Percentiles rank a stretch among this genome's conserved stretches.
These are phyloP conservation scores for Zingel zingel DNA, from an alignment of 2,113 vertebrate genomes.

Conservation along the genomic window DNA sequence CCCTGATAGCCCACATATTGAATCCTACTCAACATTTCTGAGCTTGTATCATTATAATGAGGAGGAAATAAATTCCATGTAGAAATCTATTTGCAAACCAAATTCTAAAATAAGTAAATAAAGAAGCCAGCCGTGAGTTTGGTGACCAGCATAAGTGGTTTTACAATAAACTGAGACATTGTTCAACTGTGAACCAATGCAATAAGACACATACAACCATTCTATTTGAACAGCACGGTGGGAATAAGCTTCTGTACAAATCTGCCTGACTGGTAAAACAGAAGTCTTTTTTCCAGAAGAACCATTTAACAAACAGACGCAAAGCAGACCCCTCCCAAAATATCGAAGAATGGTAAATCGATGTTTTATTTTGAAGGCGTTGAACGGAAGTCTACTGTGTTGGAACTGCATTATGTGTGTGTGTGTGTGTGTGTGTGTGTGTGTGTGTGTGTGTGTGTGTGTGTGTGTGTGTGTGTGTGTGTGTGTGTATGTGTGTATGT, in stretches of 20 bases:
- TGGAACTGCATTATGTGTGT: background rate
- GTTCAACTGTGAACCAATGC: background rate
- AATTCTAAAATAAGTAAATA: too few relatives aligned
- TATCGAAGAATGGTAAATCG: background rate
- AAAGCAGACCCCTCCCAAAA: background rate
- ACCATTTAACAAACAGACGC: background rate
- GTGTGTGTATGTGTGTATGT: too few relatives aligned
- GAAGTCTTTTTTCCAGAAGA: background rate
- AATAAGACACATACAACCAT: too few relatives aligned
- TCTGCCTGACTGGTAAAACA: background rate
- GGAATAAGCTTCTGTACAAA: background rate
- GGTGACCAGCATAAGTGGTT: background rate
- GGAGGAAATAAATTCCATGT: background rate
- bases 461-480: background rate
- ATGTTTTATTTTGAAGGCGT: constrained; percentile 30
- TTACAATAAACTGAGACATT: background rate
- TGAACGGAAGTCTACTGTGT: background rate
- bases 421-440: too few relatives aligned
- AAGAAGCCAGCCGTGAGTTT: background rate
- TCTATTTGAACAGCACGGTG: too few relatives aligned
- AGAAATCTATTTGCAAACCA: background rate
- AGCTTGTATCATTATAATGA: background rate
- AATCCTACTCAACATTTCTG: background rate
- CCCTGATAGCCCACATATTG: too few relatives aligned
- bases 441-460: background rate